Conservation (phyloP, 2,113 vertebrate species). For the Epinephelus fuscoguttatus region DNA sequence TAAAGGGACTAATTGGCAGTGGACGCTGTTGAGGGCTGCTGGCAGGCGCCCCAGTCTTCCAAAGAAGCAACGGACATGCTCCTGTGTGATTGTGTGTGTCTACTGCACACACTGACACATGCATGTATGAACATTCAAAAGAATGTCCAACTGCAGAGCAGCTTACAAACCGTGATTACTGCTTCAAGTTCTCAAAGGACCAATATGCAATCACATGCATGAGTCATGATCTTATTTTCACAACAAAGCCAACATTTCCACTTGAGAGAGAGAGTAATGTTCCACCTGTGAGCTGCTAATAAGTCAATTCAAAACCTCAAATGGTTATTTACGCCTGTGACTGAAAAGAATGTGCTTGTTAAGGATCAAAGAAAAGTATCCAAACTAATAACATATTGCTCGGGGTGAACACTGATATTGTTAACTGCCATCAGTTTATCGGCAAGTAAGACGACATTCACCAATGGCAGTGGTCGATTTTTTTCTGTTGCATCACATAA, state of each 20-base stretch:
- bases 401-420: too few relatives aligned
- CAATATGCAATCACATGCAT: neutral
- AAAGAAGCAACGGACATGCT: conserved; percentile 47
- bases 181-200: neutral
- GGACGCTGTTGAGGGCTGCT: conserved; percentile 61
- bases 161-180: conserved; percentile 7
- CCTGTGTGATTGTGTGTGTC: neutral
- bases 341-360: neutral
- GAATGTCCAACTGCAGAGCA: neutral
- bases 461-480: too few relatives aligned
- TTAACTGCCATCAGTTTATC: too few relatives aligned
- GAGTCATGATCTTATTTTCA: conserved; percentile 3
- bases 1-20: conserved; percentile 78
- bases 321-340: neutral
- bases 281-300: neutral
- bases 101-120: conserved; percentile 2
- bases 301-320: neutral
- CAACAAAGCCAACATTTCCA: conserved; percentile 6
- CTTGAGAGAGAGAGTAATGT: neutral
- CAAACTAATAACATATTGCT: neutral
- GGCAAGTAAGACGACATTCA: too few relatives aligned
- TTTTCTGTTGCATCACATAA: too few relatives aligned
- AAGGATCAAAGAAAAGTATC: neutral
- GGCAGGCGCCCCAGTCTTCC: conserved; percentile 68
- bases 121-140: neutral